Base-by-base conservation (phyloP, 2,797 vertebrate genomes). In the Acipenser transmontanus region DNA sequence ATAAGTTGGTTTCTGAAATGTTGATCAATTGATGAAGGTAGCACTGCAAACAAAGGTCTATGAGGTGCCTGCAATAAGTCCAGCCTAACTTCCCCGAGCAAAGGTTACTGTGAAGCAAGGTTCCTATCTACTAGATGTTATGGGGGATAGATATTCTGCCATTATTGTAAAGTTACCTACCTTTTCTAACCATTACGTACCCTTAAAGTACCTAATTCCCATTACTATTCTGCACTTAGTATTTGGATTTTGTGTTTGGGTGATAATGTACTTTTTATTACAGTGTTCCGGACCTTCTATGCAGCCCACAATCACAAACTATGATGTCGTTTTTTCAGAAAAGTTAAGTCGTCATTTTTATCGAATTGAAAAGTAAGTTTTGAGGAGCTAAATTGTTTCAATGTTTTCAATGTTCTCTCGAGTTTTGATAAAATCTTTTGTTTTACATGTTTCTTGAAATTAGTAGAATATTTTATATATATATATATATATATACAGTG, bases 211-310 rank as follows among this genome's bases (percentile, higher is more conserved):
- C 34, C 34, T 3, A 34, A 34, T 34, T 34, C 34, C 34, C 34
- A 34, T 47, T 61, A 6, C 17, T 17, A 14, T 61, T 20, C 20
- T 61, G n/a, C 9, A 61, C 8, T 61, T 10, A 61, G 6, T 10
- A 20, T 14, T 47, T 10, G 11, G 13, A 34, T 12, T 7, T 7
- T 65, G 17, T 47, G 51, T 50, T 13, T 6, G 7, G 17, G 8
- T 9, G 7, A 1, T 34, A 7, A 1, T 56, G 12, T 48, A 13
- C 17, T 47, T 78, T 66, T 68, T 75, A 77, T 71, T 76, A 71
- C 85, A 99, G 97, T 98, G 96, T 82, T 95, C 93, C 69, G 97
- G 97, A 84, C 97, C 95, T 51, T 99, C 96, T 68, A 99, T 99
- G 97, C 93, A 98, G 74, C 97, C 97, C 68, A 99, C 96, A 63